phyloP scores from a whole-genome alignment of 2,888 invertebrate species.

The Allacma fusca region DNA sequence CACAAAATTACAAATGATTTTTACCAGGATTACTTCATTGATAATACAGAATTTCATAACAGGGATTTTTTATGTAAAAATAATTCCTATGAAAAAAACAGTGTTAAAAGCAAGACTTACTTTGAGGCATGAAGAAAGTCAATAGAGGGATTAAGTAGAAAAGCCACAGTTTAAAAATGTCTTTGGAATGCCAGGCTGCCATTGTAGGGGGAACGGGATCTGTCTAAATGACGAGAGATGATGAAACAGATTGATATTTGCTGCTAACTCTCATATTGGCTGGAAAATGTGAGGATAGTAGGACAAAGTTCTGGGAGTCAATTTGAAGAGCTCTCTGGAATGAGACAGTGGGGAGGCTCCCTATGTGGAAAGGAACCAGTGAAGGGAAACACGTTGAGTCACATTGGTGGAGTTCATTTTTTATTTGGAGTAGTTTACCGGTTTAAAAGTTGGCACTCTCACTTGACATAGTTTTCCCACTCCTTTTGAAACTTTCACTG shows the following conservation, averaged over 20 bases:
- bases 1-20: no score
- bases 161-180: constrained; percentile 23
- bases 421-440: not conserved
- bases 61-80: no score
- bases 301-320: not conserved
- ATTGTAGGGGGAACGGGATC: not conserved
- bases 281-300: not conserved
- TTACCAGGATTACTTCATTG: no score
- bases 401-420: not conserved
- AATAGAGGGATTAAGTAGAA: constrained; percentile 14
- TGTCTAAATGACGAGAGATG: not conserved
- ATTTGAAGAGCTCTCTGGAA: not conserved
- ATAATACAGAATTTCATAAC: no score
- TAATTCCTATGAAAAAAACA: no score
- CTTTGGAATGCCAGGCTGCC: constrained; percentile 29
- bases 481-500: not conserved
- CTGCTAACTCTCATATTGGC: not conserved
- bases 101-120: constrained; percentile 26
- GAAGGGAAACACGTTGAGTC: not conserved
- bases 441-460: not conserved
- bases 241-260: not conserved
- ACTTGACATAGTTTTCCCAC: constrained; percentile 24
- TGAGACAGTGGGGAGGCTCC: not conserved
- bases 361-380: not conserved
- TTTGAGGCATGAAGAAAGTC: constrained; percentile 7